Evolutionary conservation across 2,888 invertebrate species (phyloP).

Genomic region (Furcula furcula): DNA sequence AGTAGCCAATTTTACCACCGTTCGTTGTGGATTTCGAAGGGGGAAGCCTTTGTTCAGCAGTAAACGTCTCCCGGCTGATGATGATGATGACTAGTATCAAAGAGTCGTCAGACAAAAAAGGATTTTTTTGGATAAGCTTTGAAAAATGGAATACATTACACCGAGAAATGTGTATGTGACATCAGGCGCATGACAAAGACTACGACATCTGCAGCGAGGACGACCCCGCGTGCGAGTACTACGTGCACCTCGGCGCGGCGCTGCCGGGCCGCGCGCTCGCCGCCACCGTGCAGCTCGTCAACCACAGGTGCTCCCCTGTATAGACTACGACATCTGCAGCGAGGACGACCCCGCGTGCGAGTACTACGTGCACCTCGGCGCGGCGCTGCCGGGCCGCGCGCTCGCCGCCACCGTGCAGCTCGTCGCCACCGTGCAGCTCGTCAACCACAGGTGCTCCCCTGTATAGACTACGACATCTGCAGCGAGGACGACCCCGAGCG

Average conservation of each 20-base stretch:
- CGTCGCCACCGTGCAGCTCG: too few species aligned
- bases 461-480: conserved; percentile 61
- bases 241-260: conserved; percentile 56
- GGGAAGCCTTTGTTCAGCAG: too few species aligned
- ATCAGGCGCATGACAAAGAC: conserved; percentile 58
- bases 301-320: conserved; percentile 59
- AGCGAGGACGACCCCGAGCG: conserved; percentile 55
- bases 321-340: conserved; percentile 58
- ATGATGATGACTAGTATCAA: too few species aligned
- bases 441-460: conserved; percentile 60
- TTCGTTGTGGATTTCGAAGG: too few species aligned
- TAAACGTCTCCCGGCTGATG: too few species aligned
- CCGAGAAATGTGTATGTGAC: too few species aligned
- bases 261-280: conserved; percentile 51
- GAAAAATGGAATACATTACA: too few species aligned
- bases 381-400: conserved; percentile 50
- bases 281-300: conserved; percentile 44
- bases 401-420: conserved; percentile 41
- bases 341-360: conserved; percentile 55
- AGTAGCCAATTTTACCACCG: too few species aligned
- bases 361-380: conserved; percentile 58
- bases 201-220: conserved; percentile 59
- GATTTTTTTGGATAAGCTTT: background rate
- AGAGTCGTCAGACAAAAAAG: background rate
- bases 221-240: conserved; percentile 55